These are phyloP conservation scores for Sebastes schlegelii DNA, from an alignment of 2,113 vertebrate species.

Conservation along the genomic window DNA sequence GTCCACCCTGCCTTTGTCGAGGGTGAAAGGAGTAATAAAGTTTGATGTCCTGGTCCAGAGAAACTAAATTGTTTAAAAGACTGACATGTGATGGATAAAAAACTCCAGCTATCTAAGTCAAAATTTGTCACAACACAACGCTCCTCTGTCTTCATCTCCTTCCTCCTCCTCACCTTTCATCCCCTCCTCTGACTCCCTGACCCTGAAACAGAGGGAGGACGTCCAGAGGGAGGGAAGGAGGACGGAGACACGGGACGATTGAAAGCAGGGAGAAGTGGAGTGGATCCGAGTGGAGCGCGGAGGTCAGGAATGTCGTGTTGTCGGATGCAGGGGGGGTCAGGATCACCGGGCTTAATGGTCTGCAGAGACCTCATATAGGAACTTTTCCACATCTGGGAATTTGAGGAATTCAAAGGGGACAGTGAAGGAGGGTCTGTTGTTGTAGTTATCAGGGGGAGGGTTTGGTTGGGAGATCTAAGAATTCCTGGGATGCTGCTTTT, in stretches of 20 bases:
- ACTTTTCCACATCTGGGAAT: constrained; percentile 59
- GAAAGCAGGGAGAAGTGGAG: constrained; percentile 20
- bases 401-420: constrained; percentile 47
- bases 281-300: constrained; percentile 16
- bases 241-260: not conserved
- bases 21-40: too few species aligned
- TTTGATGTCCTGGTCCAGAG: too few species aligned
- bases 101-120: not conserved
- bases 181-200: constrained; percentile 34
- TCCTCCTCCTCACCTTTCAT: constrained; percentile 15
- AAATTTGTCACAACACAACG: not conserved
- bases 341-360: constrained; percentile 54
- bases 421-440: constrained; percentile 33
- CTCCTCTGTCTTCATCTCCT: not conserved
- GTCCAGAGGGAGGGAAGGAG: not conserved
- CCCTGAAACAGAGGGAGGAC: constrained; percentile 37
- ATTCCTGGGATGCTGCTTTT: constrained; percentile 38
- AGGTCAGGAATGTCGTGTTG: constrained; percentile 48
- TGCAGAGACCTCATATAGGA: constrained; percentile 28
- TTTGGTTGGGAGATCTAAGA: constrained; percentile 4
- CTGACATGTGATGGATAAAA: not conserved
- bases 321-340: constrained; percentile 24
- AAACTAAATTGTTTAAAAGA: not conserved
- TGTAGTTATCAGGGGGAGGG: not conserved
- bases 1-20: too few species aligned